These are phyloP conservation scores for Sebastes baramenuke DNA, from an alignment of 2,797 vertebrate genomes.

Conservation along the genomic window DNA sequence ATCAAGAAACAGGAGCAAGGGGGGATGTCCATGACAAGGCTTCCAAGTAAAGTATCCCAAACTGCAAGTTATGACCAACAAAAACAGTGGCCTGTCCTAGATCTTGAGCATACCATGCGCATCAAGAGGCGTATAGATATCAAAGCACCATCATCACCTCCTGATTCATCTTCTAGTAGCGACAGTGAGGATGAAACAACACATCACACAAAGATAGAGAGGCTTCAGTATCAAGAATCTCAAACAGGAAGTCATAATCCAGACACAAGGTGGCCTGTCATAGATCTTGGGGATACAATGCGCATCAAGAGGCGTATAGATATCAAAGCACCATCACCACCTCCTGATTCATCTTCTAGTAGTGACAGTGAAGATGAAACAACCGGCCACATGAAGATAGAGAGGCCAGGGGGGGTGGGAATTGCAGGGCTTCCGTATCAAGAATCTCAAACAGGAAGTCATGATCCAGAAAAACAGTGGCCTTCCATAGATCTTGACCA, in stretches of 20 bases:
- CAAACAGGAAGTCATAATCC: neutral
- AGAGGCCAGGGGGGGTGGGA: too few relatives aligned
- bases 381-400: too few relatives aligned
- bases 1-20: accelerated
- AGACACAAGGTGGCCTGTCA: slow-evolving; percentile 5
- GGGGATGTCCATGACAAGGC: too few relatives aligned
- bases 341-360: slow-evolving; percentile 33
- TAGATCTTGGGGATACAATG: neutral
- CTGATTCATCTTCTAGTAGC: too few relatives aligned
- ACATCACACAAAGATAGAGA: neutral
- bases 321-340: slow-evolving; percentile 15
- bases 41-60: too few relatives aligned
- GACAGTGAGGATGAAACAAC: too few relatives aligned
- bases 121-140: too few relatives aligned
- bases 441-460: neutral
- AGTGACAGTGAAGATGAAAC: slow-evolving; percentile 47
- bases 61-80: too few relatives aligned
- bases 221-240: neutral
- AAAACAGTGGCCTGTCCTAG: too few relatives aligned
- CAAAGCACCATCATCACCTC: too few relatives aligned
- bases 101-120: too few relatives aligned
- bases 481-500: neutral
- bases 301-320: slow-evolving; percentile 31
- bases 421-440: neutral
- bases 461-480: neutral